phyloP scores from a whole-genome alignment of 2,888 invertebrate species.

The Metalampra italica region DNA sequence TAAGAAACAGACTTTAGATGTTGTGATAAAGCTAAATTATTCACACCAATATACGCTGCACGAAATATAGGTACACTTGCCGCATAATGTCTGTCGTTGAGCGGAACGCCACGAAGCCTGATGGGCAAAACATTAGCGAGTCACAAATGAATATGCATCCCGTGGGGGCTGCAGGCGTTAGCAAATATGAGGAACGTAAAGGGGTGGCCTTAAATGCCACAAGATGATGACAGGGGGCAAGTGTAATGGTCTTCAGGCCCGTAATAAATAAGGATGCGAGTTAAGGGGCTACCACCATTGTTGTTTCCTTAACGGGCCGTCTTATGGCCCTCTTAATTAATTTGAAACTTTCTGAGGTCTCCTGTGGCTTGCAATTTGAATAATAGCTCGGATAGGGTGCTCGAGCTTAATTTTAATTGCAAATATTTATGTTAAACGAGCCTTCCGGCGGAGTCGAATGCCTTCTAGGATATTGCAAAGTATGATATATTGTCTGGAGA shows the following conservation, averaged over 20 bases:
- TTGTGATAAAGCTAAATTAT: too few species aligned
- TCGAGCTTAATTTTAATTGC: constrained; percentile 75
- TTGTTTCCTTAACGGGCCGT: constrained; percentile 76
- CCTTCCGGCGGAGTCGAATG: constrained; percentile 37
- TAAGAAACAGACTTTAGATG: too few species aligned
- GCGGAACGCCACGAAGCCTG: constrained; percentile 3
- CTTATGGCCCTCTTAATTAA: constrained; percentile 78
- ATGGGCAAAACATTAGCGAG: constrained; percentile 24
- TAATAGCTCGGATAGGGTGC: constrained; percentile 73
- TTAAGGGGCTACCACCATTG: constrained; percentile 53
- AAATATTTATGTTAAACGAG: constrained; percentile 77
- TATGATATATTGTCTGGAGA: constrained; percentile 58
- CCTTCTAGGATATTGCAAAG: constrained; percentile 58
- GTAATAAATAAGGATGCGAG: constrained; percentile 65
- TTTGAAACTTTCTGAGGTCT: constrained; percentile 78
- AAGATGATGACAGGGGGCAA: constrained; percentile 56
- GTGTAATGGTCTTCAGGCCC: constrained; percentile 57
- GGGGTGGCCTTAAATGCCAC: constrained; percentile 44
- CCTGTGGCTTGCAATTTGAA: constrained; percentile 76
- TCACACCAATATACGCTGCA: too few species aligned
- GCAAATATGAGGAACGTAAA: constrained; percentile 41
- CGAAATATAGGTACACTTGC: not conserved
- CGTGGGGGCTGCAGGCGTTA: constrained; percentile 37
- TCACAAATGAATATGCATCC: constrained; percentile 45
- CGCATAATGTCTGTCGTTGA: not conserved